phyloP scores from a whole-genome alignment of 2,113 vertebrate species.

The Okapia johnstoni region DNA sequence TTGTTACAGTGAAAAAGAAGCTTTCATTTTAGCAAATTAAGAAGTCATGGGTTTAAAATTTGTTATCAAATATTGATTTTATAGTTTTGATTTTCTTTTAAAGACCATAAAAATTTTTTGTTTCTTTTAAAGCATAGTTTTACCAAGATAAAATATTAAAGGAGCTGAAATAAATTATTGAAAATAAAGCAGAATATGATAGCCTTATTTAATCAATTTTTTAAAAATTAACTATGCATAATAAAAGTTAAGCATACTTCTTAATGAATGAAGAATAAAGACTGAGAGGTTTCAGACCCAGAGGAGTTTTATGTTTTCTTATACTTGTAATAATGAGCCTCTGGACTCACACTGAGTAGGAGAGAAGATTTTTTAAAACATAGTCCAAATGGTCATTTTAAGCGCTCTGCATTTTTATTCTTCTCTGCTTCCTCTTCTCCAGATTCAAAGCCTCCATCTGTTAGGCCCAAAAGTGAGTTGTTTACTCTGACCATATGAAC shows the following conservation, averaged over 20 bases:
- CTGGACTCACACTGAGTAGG: neutral
- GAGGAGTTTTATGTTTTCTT: neutral
- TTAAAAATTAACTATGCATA: neutral
- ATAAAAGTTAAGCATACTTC: neutral
- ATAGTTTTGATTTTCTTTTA: neutral
- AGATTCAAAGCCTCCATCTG: constrained; percentile 70
- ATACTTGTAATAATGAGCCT: neutral
- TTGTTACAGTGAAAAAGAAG: neutral
- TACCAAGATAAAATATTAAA: neutral
- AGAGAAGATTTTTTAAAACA: constrained; percentile 17
- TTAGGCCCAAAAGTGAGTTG: constrained; percentile 44
- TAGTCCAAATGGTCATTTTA: constrained; percentile 29
- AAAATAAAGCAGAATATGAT: neutral
- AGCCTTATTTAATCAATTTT: neutral
- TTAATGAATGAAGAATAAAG: neutral
- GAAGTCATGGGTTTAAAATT: neutral
- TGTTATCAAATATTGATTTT: constrained; percentile 11
- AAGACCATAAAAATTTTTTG: neutral
- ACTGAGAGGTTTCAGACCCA: neutral
- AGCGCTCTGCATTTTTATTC: constrained; percentile 63
- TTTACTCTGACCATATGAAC: constrained; percentile 67
- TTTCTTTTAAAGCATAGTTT: neutral
- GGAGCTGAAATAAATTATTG: neutral
- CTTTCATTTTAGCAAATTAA: neutral
- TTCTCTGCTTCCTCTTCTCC: constrained; percentile 32